phyloP scores from a whole-genome alignment of 64 coral and sea anemone genomes.

The Pocillopora damicornis region DNA sequence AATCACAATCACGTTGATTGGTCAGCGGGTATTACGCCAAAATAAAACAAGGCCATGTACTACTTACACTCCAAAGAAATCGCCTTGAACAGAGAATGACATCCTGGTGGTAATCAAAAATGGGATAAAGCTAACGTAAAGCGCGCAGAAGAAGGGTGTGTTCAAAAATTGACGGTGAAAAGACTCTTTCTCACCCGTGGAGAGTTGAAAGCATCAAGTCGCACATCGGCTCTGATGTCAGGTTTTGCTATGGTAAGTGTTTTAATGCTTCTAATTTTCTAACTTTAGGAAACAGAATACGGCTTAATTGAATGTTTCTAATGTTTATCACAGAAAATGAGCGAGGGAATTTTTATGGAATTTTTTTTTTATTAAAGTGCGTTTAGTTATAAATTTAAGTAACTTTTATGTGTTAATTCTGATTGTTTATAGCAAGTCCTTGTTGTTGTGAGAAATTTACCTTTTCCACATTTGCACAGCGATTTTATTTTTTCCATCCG shows the following conservation, averaged over 20 bases:
- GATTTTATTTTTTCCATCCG: too few relatives aligned
- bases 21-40: not conserved
- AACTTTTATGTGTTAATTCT: too few relatives aligned
- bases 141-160: constrained; percentile 17
- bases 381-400: too few relatives aligned
- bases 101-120: not conserved
- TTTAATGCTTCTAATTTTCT: not conserved
- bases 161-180: constrained; percentile 47
- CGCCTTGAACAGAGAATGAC: not conserved
- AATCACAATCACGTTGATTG: not conserved
- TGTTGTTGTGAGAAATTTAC: too few relatives aligned
- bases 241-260: constrained; percentile 98
- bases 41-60: not conserved
- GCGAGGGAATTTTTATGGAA: too few relatives aligned
- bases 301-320: too few relatives aligned
- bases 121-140: not conserved
- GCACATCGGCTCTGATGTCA: constrained; percentile 95
- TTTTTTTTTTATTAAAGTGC: too few relatives aligned
- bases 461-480: too few relatives aligned
- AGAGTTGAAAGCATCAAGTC: constrained; percentile 97
- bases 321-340: too few relatives aligned
- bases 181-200: constrained; percentile 80
- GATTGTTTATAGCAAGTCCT: too few relatives aligned
- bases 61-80: not conserved
- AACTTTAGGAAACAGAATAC: not conserved